Evolutionary conservation across 2,888 invertebrate genomes (phyloP).

Genomic region (Acrobasis suavella): DNA sequence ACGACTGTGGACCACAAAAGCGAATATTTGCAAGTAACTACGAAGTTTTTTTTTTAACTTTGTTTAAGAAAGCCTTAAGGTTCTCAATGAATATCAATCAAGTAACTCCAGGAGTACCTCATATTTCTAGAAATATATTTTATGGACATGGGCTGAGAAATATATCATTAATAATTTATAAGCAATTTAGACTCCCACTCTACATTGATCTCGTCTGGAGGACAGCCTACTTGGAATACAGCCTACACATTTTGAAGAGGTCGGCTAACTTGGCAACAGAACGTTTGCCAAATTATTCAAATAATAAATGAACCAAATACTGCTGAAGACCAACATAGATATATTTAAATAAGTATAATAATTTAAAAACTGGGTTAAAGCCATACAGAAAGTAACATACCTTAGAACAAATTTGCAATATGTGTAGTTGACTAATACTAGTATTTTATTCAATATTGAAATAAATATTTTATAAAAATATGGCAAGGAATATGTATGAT

Average conservation of each 20-base stretch:
- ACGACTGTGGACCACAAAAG: slow-evolving; percentile 55
- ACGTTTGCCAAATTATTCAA: slow-evolving; percentile 50
- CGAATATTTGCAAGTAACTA: slow-evolving; percentile 40
- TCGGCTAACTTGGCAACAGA: slow-evolving; percentile 54
- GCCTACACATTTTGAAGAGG: slow-evolving; percentile 56
- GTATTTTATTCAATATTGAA: too few species aligned
- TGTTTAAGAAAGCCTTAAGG: neutral
- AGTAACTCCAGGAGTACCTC: neutral
- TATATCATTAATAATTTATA: slow-evolving; percentile 1
- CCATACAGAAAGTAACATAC: too few species aligned
- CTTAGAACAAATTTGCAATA: too few species aligned
- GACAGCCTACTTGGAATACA: slow-evolving; percentile 48
- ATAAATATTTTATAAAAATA: too few species aligned
- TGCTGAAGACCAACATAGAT: neutral
- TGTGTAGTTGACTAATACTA: too few species aligned
- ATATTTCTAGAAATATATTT: neutral
- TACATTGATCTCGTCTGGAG: slow-evolving; percentile 34
- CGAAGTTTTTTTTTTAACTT: slow-evolving; percentile 27
- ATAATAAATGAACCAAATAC: slow-evolving; percentile 33
- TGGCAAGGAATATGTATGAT: too few species aligned
- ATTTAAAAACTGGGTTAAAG: neutral
- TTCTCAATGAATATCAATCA: neutral
- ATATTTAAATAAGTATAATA: neutral
- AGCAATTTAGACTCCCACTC: neutral
- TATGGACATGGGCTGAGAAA: neutral